phyloP scores from a whole-genome alignment of 2,888 invertebrate species.

The Caenorhabditis drosophilae region DNA sequence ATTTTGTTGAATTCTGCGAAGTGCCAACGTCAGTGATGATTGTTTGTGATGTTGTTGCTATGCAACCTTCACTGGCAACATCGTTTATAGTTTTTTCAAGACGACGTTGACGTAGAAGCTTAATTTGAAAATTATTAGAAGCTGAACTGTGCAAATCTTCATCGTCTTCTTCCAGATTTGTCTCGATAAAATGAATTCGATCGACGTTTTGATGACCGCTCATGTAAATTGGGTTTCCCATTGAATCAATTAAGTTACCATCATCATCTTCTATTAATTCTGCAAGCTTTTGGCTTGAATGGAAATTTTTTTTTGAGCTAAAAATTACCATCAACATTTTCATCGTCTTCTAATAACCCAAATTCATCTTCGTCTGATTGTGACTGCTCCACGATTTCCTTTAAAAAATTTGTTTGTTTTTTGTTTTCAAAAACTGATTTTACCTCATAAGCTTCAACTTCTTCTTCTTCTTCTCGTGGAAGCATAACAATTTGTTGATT shows the following conservation, averaged over 20 bases:
- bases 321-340: constrained; percentile 16
- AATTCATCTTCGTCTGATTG: constrained; percentile 20
- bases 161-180: constrained; percentile 3
- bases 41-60: neutral
- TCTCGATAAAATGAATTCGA: constrained; percentile 9
- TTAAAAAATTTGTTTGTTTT: constrained; percentile 4
- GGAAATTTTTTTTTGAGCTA: no score
- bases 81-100: constrained; percentile 9
- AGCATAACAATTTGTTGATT: neutral
- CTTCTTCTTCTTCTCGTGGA: neutral
- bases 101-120: constrained; percentile 3
- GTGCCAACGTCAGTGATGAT: neutral
- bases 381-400: constrained; percentile 10
- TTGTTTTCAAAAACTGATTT: no score
- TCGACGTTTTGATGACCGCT: constrained; percentile 13
- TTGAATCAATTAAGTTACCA: constrained; percentile 32
- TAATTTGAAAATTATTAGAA: constrained; percentile 2
- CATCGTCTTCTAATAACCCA: constrained; percentile 29
- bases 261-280: constrained; percentile 25
- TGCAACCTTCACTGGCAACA: neutral
- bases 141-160: no score
- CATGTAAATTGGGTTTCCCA: constrained; percentile 41
- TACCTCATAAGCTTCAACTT: neutral
- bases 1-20: neutral
- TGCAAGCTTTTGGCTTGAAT: no score